phyloP scores from a whole-genome alignment of 2,113 vertebrate species.

The Tragulus kanchil region DNA sequence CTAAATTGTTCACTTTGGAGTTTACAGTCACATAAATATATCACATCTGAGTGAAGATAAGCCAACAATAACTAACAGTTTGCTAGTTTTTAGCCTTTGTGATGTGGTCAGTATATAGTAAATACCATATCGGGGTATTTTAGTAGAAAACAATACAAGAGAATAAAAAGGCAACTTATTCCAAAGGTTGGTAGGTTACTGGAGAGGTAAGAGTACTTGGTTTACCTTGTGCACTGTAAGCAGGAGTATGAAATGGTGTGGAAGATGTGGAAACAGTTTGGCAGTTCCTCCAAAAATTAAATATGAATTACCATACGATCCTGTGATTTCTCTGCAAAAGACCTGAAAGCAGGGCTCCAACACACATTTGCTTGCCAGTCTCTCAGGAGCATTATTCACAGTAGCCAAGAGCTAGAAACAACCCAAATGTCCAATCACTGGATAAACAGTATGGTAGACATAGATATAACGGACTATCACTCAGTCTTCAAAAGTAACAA shows the following conservation, averaged over 20 bases:
- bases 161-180: not conserved
- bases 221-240: not conserved
- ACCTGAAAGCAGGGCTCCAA: not conserved
- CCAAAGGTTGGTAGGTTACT: not conserved
- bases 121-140: not conserved
- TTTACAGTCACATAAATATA: constrained; percentile 4
- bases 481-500: not conserved
- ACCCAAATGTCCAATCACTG: not conserved
- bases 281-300: not conserved
- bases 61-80: not conserved
- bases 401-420: not conserved
- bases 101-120: not conserved
- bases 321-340: not conserved
- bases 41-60: not conserved
- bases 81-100: not conserved
- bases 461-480: not conserved
- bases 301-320: not conserved
- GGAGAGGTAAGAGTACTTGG: not conserved
- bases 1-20: not conserved
- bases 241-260: not conserved
- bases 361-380: not conserved
- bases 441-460: not conserved
- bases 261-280: not conserved
- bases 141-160: not conserved
- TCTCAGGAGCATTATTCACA: not conserved